Conservation (phyloP, 2,113 vertebrate genomes). For the Trogon surrucura region DNA sequence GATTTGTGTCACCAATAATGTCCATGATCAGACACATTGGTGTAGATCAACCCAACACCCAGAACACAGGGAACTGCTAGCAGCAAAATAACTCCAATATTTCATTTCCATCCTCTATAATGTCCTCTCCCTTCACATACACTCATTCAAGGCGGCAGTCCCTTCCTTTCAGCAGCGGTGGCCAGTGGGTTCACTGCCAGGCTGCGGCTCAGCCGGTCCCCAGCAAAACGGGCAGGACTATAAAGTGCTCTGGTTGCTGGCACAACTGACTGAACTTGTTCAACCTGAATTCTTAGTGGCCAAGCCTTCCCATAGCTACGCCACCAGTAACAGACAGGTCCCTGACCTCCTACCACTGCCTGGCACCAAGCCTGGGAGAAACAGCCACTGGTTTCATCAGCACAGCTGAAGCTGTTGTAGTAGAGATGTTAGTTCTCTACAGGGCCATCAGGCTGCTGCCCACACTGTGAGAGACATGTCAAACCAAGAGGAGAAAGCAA, state of each 20-base stretch:
- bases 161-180: background rate
- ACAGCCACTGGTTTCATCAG: background rate
- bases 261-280: background rate
- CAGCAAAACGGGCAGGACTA: background rate
- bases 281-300: background rate
- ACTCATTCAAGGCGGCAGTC: background rate
- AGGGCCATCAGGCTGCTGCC: background rate
- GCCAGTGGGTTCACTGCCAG: background rate
- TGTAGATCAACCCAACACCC: background rate
- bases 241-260: background rate
- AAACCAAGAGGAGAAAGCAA: background rate
- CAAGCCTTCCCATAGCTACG: background rate
- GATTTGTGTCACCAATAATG: background rate
- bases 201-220: background rate
- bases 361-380: background rate
- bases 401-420: background rate
- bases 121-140: background rate
- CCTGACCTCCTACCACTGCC: background rate
- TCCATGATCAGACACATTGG: background rate
- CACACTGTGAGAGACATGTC: background rate
- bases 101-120: background rate
- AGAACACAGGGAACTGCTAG: background rate
- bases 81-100: background rate
- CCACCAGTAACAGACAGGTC: background rate
- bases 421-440: no score